Evolutionary conservation across 1,140 invertebrate species (phyloP), one percentile per base, ranked within the genome.

Genomic region (Xylocopa sonorina): DNA sequence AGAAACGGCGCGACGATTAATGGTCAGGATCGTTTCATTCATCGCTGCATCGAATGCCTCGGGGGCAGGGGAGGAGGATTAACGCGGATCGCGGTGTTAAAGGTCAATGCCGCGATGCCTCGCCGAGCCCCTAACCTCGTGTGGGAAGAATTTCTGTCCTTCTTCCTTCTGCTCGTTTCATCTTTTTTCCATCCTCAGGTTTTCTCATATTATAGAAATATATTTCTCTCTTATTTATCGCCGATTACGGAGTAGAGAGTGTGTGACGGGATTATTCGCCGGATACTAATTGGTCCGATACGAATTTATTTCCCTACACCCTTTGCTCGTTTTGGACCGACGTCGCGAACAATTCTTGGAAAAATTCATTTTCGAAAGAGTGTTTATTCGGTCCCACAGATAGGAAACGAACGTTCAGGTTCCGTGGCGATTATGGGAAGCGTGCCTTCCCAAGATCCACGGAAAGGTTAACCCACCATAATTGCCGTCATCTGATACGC

Each of bases 11-110:
- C 58, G 78, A 63, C 75, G 79, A 87, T 87, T 87, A 82, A 87
- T 82, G 82, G 69, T 67, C 50, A 27, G 71, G 73, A 86, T 86
- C 81, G 72, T 87, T 87, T 83, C 85, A 87, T 87, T 87, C 85
- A 87, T 87, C 84, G 81, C 82, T 74, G 63, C 41, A 32, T 71
- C 66, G 48, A 46, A n/a, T 21, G 14, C 38, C n/a, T 16, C 12
- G 18, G 53, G 69, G 50, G 53, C 14, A 38, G 38, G 29, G 38
- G 46, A 6, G 79, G 27, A 51, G 53, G 51, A 85, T 43, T 72
- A 84, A 81, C 83, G 73, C 32, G 38, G 62, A 72, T 63, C 57
- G 63, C 53, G 46, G 58, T 78, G 85, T 53, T 68, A 86, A 85
- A 85, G 84, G 84, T 86, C 84, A 85, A 85, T 85, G 84, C 78